Percentiles rank a stretch among this genome's conserved stretches.
phyloP scores from a whole-genome alignment of 2,113 vertebrate genomes.

The Scophthalmus maximus region DNA sequence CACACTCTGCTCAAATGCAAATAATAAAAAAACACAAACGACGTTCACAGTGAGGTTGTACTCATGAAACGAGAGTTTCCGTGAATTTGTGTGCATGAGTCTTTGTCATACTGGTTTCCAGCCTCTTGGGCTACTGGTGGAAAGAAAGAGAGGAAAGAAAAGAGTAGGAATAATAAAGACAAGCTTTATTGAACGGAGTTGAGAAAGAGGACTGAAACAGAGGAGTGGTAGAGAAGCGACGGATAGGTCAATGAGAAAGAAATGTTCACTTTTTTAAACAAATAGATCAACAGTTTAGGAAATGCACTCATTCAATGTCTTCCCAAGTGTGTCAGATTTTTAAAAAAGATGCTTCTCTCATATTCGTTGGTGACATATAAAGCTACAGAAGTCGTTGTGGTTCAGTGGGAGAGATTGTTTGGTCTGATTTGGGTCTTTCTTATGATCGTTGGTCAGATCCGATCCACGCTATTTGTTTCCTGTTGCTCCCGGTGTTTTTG shows the following conservation, averaged over 20 bases:
- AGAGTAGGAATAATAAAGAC: slow-evolving; percentile 1
- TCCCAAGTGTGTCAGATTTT: no score
- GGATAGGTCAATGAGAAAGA: slow-evolving; percentile 7
- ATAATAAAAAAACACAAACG: slow-evolving; percentile 35
- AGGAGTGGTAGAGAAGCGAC: background rate
- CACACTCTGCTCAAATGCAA: slow-evolving; percentile 19
- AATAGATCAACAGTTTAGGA: background rate
- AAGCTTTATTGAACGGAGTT: background rate
- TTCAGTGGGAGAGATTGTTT: no score
- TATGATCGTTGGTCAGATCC: no score
- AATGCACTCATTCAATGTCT: background rate
- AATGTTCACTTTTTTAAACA: slow-evolving; percentile 1
- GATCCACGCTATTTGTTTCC: no score
- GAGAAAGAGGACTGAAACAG: background rate
- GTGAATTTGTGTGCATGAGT: background rate
- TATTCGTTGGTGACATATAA: background rate
- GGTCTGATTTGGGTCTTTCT: no score
- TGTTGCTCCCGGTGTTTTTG: no score
- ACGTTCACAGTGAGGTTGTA: slow-evolving; percentile 10
- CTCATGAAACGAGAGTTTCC: slow-evolving; percentile 9
- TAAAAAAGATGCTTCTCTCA: background rate
- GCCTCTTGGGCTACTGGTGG: slow-evolving; percentile 4
- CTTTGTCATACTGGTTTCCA: slow-evolving; percentile 14
- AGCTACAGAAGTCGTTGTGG: no score
- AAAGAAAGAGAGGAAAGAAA: background rate